Evolutionary conservation across 2,888 invertebrate genomes (phyloP), one percentile per base, ranked within the genome.

Genomic region (Amorpha juglandis): DNA sequence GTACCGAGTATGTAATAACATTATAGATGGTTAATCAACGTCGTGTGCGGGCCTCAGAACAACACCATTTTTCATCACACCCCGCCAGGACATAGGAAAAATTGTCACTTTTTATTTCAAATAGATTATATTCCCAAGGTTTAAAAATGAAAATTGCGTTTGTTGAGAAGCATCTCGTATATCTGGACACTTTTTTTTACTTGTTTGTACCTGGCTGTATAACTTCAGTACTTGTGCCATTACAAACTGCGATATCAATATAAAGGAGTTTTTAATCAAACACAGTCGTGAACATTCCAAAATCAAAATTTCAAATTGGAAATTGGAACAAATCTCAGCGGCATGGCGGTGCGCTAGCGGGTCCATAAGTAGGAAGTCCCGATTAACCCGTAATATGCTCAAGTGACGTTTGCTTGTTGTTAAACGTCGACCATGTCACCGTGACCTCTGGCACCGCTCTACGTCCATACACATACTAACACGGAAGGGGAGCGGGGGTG

Each of bases 281-380:
- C 63, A 35, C 19, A 38, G 50, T 47, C 45, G 16, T 21, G 62
- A 64, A 67, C 70, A 72, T 71, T 78, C 81, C 77, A 78, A 83
- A 85, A 85, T 81, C 82, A 79, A 80, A 82, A 80, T 78, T 76
- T 79, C 79, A 78, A 80, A 80, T 86, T 88, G 81, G 79, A 89
- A 91, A 92, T 87, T 90, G 90, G 88, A 87, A 90, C 91, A 92
- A 92, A 92, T 92, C 91, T 91, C 89, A 78, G 89, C 84, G 83
- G 77, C 85, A 77, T 85, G 83, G 77, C 85, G 78, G 80, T 78
- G 73, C 80, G 83, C 83, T 81, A 80, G 78, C 78, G 73, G 77
- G 75, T 76, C 79, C 81, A 80, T 92, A 92, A 92, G 91, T 91
- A 92, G 92, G 92, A 92, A 91, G 91, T 92, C 84, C 91, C 91